Base-by-base conservation (phyloP, 2,113 vertebrate species). In the Limnothrissa miodon region DNA sequence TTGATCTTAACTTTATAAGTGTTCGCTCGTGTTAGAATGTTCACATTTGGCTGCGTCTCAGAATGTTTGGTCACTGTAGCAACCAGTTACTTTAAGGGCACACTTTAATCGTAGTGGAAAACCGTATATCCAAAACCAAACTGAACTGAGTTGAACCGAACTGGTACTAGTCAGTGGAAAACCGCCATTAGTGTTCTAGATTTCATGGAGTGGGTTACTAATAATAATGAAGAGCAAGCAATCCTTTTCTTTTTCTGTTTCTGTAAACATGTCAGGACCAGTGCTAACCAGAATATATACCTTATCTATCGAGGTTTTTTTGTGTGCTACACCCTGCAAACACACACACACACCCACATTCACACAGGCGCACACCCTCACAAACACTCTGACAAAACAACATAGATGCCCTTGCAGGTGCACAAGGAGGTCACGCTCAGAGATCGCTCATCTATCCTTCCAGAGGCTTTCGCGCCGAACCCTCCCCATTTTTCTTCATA, bases 401-500 rank as follows among this genome's bases (percentile, higher is more conserved):
- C 85, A 88, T 45, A 25, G 81, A 82, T 17, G 82, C 83, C 87
- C 86, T 89, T 89, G 85, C 84, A 88, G 87, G 84, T 83, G 78
- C 56, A 82, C 83, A 88, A 83, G 80, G 81, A 87, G 86, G 85
- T 90, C 83, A 83, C 51, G 51, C 83, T 42, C 51, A 62, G 79
- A 85, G 80, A 84, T 83, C 59, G 80, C 84, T 81, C 83, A 85
- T 79, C 59, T 80, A 85, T 87, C 84, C 83, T 83, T 87, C 83
- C 59, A 80, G 56, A 86, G 84, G 56, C 53, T 80, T 78, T 83
- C 79, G 78, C 23, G 70, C 78, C 70, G 70, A 82, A 81, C 85
- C 81, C 51, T 19, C 23, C 83, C 85, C 82, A 51, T 92, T 87
- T 83, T 83, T 88, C 87, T 79, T 87, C 83, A 88, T 89, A 90